These are phyloP conservation scores for Apis mellifera DNA, from an alignment of 1,140 invertebrate species.

Conservation along the genomic window Amel_HAv3.1 CM009942.2:8175501-8176000, in stretches of 20 bases:
- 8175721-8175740: constrained; percentile 33
- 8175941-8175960: too few species aligned
- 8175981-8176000: too few species aligned
- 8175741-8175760: neutral
- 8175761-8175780: neutral
- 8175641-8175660: constrained; percentile 37
- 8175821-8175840: too few species aligned
- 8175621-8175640: constrained; percentile 57
- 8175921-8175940: too few species aligned
- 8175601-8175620: constrained; percentile 50
- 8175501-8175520: too few species aligned
- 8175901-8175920: too few species aligned
- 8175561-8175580: constrained; percentile 42
- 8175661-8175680: constrained; percentile 56
- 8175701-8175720: constrained; percentile 57
- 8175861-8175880: too few species aligned
- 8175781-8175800: neutral
- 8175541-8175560: neutral
- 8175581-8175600: constrained; percentile 45
- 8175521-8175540: too few species aligned
- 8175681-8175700: constrained; percentile 40
- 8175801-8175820: neutral
- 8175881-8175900: too few species aligned
- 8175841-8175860: too few species aligned
- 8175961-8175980: too few species aligned